Evolutionary conservation across 2,113 vertebrate species (phyloP).

Genomic region (Festucalex cinctus): DNA sequence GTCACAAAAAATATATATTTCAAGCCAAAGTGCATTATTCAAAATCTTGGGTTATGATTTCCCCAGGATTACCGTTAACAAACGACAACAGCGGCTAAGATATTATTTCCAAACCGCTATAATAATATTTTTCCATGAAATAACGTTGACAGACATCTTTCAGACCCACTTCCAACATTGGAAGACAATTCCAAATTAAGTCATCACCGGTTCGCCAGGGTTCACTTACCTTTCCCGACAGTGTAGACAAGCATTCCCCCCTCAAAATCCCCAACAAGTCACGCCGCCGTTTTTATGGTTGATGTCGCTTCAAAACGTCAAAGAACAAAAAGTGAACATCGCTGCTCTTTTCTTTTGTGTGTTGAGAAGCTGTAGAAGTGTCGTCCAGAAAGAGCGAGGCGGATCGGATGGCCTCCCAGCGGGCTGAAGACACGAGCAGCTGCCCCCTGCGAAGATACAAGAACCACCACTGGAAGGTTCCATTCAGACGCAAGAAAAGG

Average conservation of each 20-base stretch:
- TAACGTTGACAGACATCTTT: too few species aligned
- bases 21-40: too few species aligned
- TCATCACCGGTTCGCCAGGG: background rate
- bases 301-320: constrained; percentile 22
- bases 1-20: too few species aligned
- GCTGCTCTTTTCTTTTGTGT: background rate
- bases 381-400: background rate
- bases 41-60: too few species aligned
- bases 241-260: constrained; percentile 62
- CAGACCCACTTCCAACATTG: too few species aligned
- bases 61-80: too few species aligned
- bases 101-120: too few species aligned
- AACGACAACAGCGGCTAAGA: too few species aligned
- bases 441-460: constrained; percentile 49
- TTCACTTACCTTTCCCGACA: constrained; percentile 54
- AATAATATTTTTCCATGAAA: too few species aligned
- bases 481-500: constrained; percentile 43
- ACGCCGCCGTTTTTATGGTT: constrained; percentile 18
- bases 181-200: background rate
- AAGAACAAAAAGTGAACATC: constrained; percentile 13
- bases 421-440: constrained; percentile 15
- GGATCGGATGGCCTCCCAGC: background rate
- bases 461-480: constrained; percentile 52
- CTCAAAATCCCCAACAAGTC: constrained; percentile 25
- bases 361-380: background rate